Evolutionary conservation across 2,113 vertebrate species (phyloP).

Genomic region (Ardeotis arabs): DNA sequence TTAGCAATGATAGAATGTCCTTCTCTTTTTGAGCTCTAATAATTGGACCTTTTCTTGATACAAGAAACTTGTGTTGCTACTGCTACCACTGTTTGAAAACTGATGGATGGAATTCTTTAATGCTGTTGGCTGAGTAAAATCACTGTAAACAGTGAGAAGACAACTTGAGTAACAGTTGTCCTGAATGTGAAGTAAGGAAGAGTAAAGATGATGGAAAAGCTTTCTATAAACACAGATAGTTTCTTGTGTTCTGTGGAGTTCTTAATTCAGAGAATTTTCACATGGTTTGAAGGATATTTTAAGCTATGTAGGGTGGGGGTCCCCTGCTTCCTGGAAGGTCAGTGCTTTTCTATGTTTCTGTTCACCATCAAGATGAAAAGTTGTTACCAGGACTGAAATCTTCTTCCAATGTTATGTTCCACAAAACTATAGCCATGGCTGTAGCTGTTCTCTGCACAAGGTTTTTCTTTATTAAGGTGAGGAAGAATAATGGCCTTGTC

Average conservation of each 20-base stretch:
- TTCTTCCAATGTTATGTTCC: not conserved
- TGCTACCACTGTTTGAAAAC: not conserved
- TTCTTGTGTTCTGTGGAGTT: not conserved
- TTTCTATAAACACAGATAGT: not conserved
- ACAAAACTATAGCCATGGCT: not conserved
- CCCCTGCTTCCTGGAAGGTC: not conserved
- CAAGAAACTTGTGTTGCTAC: not conserved
- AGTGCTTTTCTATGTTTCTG: not conserved
- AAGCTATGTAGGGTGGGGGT: not conserved
- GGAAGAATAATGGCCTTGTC: not conserved
- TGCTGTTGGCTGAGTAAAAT: not conserved
- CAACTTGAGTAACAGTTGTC: not conserved
- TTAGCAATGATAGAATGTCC: not conserved
- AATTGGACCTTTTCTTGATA: not conserved
- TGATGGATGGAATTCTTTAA: not conserved
- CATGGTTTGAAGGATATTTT: not conserved
- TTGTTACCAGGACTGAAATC: not conserved
- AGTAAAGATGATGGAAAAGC: not conserved
- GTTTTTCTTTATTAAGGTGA: not conserved
- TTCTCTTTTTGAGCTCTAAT: not conserved
- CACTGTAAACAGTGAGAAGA: not conserved
- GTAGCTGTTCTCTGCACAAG: not conserved
- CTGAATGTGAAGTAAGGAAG: not conserved
- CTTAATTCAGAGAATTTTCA: not conserved
- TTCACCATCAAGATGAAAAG: not conserved